Base-by-base conservation (phyloP, 2,797 vertebrate genomes). In the Notoglanidium macrostoma region DNA sequence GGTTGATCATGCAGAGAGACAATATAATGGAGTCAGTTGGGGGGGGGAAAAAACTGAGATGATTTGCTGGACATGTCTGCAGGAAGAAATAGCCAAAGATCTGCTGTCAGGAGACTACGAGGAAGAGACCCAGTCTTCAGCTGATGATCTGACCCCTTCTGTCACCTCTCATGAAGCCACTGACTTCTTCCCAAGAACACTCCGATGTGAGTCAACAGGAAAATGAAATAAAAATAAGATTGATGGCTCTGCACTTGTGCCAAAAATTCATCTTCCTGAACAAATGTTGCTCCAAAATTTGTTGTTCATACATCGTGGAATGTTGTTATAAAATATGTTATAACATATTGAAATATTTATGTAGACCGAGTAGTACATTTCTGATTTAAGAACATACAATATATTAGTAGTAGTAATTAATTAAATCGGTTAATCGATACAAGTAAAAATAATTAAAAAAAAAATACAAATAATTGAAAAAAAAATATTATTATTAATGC, bases 81-180 rank as follows among this genome's bases (percentile, higher is more conserved):
- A 99, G 98, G 98, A 99, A 93, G 98, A 99, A 94, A 99, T 99
- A 82, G 98, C 98, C 57, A 99, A 99, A 95, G 98, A 99, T 91
- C 94, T 99, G 46, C 92, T 99, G 88, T 98, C 98, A 0, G 98
- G 98, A 79, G 98, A 98, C 92, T 96, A 96, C 86, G 98, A 99
- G 89, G 98, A 99, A 94, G 98, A 98, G 95, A 99, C 98, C 2
- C 98, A 99, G 92, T 99, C 98, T 32, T 99, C 98, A 72, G 98
- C 98, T 77, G 98, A 99, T 94, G 98, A 99, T 90, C 95, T 99
- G 86, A 99, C 97, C 26, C 98, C 98, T 9, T 99, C 98, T 7
- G 98, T 99, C 89, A 99, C 98, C 63, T 97, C 98, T 11, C 98
- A 99, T 23, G 98, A 98, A 92, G 94, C 98, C 89, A 97, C 98